Evolutionary conservation across 2,113 vertebrate species (phyloP), one percentile per base, ranked within the genome.

Genomic region (Alouatta palliata): DNA sequence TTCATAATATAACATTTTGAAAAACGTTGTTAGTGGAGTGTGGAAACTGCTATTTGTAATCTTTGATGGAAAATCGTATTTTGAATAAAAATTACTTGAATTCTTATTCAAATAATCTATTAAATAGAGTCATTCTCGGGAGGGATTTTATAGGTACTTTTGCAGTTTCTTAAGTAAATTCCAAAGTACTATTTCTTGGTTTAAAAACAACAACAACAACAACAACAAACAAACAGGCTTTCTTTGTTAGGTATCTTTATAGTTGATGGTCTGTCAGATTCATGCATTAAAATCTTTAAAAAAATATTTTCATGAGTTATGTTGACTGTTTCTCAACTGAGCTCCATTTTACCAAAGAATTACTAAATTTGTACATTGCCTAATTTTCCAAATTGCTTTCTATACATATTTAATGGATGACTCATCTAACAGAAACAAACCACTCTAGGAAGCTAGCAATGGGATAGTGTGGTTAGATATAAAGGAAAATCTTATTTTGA

Each of bases 281-380:
- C 79, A 76, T 47, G 27, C 8, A 70, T 80, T 95, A 49, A 85
- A 94, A 80, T 49, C 10, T 68, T 88, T 87, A 70, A 90, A 66
- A 80, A 52, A 68, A 90, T 54, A 56, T 77, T 82, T 94, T 91
- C n/a, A 23, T 94, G 14, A 94, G 16, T 94, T 40, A 47, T 43
- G 23, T 21, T 61, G 64, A 70, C 27, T 87, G 3, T 76, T 92
- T 71, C 4, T 88, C 49, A 76, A 43, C n/a, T 45, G 13, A 80
- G 5, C 27, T 45, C 21, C 8, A 58, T 83, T 90, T 94, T 8
- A 85, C 37, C 49, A 87, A 84, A 56, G 40, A 27, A 12, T 61
- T 27, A 58, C 17, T 5, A 49, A 47, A 0, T 88, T n/a, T 56
- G 6, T 35, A 3, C 13, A 58, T 45, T 64, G 11, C 19, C 21